Conservation (phyloP, 2,113 vertebrate genomes). For the Ictalurus furcatus region DNA sequence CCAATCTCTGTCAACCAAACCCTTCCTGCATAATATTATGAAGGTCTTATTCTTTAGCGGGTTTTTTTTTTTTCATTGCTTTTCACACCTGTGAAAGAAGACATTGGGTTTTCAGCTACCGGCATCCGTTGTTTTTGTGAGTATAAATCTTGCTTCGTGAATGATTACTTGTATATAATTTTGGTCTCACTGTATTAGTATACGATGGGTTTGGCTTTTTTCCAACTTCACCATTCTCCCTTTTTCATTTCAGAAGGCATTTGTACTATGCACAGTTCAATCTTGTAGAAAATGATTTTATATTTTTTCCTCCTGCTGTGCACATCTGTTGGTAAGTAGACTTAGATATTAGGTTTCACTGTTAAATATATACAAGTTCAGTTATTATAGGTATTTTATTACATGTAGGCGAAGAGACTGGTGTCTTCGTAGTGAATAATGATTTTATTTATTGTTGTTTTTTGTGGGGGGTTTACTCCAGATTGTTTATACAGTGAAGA, state of each 20-base stretch:
- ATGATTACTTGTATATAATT: not conserved
- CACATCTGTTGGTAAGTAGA: slow-evolving; percentile 13
- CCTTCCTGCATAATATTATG: not conserved
- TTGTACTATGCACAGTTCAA: not conserved
- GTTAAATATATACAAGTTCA: not conserved
- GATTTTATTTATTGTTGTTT: not conserved
- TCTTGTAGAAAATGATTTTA: slow-evolving; percentile 16
- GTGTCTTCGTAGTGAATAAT: not conserved
- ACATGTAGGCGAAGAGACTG: not conserved
- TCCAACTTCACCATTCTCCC: not conserved
- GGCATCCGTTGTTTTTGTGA: not conserved
- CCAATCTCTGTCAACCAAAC: slow-evolving; percentile 5
- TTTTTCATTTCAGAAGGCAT: not conserved
- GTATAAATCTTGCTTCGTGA: not conserved
- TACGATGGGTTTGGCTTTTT: not conserved
- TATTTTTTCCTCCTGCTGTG: slow-evolving; percentile 15
- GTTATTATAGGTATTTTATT: not conserved
- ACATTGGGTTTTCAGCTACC: not conserved
- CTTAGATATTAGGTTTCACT: not conserved
- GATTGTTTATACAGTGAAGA: not conserved
- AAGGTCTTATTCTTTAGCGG: not conserved
- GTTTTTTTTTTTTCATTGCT: not conserved
- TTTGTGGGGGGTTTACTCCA: not conserved
- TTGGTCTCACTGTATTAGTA: not conserved
- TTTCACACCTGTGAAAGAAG: not conserved